phyloP scores from a whole-genome alignment of 2,797 vertebrate genomes.

The Phoebastria nigripes region DNA sequence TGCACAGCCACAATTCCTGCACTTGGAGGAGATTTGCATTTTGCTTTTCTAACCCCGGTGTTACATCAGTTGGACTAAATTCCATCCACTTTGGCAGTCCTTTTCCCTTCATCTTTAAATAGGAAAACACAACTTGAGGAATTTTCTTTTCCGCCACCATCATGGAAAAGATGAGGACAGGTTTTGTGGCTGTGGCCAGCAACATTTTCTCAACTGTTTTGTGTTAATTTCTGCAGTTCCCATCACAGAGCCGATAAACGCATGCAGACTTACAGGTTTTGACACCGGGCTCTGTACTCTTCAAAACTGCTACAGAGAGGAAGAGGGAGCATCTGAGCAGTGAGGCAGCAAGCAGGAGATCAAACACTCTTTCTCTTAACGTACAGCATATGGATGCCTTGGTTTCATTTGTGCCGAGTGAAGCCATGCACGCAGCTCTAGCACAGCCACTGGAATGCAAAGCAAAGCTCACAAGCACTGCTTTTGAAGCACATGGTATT shows the following conservation, averaged over 20 bases:
- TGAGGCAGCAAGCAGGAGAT: not conserved
- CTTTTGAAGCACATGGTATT: not conserved
- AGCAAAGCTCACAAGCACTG: not conserved
- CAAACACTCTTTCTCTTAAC: slow-evolving; percentile 13
- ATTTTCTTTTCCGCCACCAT: not conserved
- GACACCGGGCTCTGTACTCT: not conserved
- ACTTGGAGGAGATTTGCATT: not conserved
- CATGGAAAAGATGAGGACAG: not conserved
- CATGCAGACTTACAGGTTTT: not conserved
- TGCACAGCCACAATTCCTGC: not conserved
- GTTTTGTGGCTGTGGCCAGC: not conserved
- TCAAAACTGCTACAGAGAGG: not conserved
- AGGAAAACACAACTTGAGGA: not conserved
- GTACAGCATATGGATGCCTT: slow-evolving; percentile 24
- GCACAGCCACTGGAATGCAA: not conserved
- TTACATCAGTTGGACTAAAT: not conserved
- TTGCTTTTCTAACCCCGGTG: not conserved
- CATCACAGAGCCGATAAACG: not conserved
- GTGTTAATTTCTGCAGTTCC: not conserved
- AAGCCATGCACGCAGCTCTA: not conserved
- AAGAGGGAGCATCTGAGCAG: not conserved
- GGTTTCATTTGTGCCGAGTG: slow-evolving; percentile 11
- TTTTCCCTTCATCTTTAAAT: not conserved
- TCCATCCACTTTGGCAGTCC: not conserved
- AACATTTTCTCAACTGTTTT: not conserved